Evolutionary conservation across 2,113 vertebrate species (phyloP), one percentile per base, ranked within the genome.

Genomic region (Cyprinodon brontotheroides): DNA sequence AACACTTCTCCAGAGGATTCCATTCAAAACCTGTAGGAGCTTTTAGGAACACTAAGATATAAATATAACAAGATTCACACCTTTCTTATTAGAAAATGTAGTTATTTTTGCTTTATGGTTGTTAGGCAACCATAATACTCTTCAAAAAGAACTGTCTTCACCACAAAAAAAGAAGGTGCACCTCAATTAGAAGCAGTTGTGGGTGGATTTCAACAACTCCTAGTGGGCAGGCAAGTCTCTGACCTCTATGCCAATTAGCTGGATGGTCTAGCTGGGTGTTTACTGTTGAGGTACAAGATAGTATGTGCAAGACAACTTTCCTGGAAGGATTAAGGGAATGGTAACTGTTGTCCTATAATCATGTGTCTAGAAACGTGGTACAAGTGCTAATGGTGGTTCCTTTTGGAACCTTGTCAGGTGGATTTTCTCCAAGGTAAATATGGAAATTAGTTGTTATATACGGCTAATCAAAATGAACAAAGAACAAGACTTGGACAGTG

Each of bases 111-210:
- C 1, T 65, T 45, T n/a, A 62, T 20, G 36, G 72, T 75, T 72
- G 61, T 47, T 65, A 37, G 20, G 70, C n/a, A 41, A 79, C 38
- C 43, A 20, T 12, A 8, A 11, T 14, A 74, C 1, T 45, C 41
- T 37, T 47, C 37, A 17, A 39, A 39, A 59, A 43, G 62, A 38
- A 43, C 22, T 43, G 50, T 36, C 36, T 50, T 45, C 50, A 41
- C 12, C 36, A 68, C 13, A 64, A 63, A 69, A 47, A 36, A 15
- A 50, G 36, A 68, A 36, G 71, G 1, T 29, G 36, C 43, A 45
- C 63, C 70, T 68, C 64, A 41, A 72, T 78, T 68, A 61, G 64
- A 72, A 72, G 43, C 59, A 22, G 22, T 57, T 4, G 45, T 72
- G 64, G 41, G 17, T 68, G 39, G 38, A 64, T 73, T 72, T 67